phyloP scores from a whole-genome alignment of 2,888 invertebrate species.

The Neuroscelio doddi region DNA sequence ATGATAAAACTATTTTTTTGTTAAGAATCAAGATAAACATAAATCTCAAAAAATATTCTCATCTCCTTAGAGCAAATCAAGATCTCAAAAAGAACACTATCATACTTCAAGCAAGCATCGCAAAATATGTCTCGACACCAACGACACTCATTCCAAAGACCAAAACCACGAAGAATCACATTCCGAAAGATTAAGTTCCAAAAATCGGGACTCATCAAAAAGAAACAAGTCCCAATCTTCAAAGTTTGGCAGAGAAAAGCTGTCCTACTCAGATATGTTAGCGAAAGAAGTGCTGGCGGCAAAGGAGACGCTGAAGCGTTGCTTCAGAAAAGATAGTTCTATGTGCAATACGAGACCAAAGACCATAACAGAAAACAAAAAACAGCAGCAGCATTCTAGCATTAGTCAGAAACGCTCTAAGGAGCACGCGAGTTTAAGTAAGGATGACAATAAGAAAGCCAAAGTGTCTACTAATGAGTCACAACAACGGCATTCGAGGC shows the following conservation, averaged over 20 bases:
- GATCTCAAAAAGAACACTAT: too few relatives aligned
- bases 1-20: not conserved
- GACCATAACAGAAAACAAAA: slow-evolving; percentile 61
- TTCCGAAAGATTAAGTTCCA: slow-evolving; percentile 9
- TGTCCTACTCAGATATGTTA: slow-evolving; percentile 61
- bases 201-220: not conserved
- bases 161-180: too few relatives aligned
- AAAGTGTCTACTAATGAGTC: slow-evolving; percentile 5
- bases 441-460: slow-evolving; percentile 13
- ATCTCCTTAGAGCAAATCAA: too few relatives aligned
- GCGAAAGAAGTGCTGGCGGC: slow-evolving; percentile 68
- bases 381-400: slow-evolving; percentile 38
- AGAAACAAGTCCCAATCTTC: slow-evolving; percentile 8
- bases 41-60: too few relatives aligned
- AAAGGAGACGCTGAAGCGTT: slow-evolving; percentile 65
- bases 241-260: slow-evolving; percentile 14
- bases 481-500: not conserved
- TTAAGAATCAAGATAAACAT: too few relatives aligned
- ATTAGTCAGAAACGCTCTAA: slow-evolving; percentile 12
- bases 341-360: slow-evolving; percentile 51
- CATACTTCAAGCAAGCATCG: slow-evolving; percentile 4
- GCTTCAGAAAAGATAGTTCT: slow-evolving; percentile 49
- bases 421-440: slow-evolving; percentile 9
- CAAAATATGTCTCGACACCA: not conserved
- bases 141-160: too few relatives aligned